These are phyloP conservation scores for Litocranius walleri DNA, from an alignment of 2,113 vertebrate species.

Conservation along the genomic window DNA sequence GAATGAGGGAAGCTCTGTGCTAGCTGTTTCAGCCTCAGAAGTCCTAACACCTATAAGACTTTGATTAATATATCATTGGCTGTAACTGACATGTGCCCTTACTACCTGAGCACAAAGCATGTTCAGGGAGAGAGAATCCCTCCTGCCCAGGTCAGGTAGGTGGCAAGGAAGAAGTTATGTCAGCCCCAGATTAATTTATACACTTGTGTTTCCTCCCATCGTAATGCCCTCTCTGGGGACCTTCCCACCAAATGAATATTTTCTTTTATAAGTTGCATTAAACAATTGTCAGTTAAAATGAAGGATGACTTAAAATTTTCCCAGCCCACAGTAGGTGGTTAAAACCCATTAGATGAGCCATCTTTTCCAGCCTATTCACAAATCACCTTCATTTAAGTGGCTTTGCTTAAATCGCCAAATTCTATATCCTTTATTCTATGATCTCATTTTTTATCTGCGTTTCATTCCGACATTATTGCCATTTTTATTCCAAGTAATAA, in stretches of 20 bases:
- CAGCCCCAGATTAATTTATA: neutral
- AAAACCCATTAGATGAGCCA: neutral
- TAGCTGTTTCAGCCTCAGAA: neutral
- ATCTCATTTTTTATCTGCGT: constrained; percentile 41
- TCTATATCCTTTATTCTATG: neutral
- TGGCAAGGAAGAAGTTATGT: too few species aligned
- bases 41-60: neutral
- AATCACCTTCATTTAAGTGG: neutral
- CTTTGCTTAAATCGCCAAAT: neutral
- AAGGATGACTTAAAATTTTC: neutral
- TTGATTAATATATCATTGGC: neutral
- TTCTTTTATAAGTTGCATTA: neutral
- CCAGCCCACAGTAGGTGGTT: neutral
- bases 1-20: neutral
- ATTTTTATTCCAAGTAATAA: constrained; percentile 52
- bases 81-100: neutral
- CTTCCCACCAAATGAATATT: neutral
- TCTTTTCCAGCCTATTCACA: neutral
- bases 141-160: neutral
- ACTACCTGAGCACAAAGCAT: neutral
- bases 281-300: neutral
- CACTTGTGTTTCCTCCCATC: neutral
- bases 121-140: neutral
- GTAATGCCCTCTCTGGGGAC: too few species aligned
- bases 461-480: constrained; percentile 18